Evolutionary conservation across 2,113 vertebrate species (phyloP).

Genomic region (Actenoides lindsayi): DNA sequence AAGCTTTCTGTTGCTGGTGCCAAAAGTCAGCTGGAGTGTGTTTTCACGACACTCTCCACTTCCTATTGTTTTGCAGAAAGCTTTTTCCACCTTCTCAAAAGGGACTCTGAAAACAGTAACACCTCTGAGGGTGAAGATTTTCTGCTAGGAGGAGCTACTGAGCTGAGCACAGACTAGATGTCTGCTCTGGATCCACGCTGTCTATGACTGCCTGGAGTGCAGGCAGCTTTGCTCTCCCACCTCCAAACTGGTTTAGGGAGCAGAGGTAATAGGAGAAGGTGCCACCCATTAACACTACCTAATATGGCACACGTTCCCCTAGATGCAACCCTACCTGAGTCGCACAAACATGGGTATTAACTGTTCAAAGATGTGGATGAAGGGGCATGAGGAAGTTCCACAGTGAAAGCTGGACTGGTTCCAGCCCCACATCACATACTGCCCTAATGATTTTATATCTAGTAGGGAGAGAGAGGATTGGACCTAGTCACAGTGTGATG

Average conservation of each 20-base stretch:
- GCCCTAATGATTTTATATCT: neutral
- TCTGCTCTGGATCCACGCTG: neutral
- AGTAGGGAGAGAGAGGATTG: neutral
- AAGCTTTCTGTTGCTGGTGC: conserved; percentile 41
- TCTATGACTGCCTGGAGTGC: neutral
- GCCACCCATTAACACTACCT: conserved; percentile 28
- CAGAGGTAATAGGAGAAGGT: conserved; percentile 46
- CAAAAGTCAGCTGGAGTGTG: conserved; percentile 44
- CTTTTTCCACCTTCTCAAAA: conserved; percentile 74
- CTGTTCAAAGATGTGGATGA: neutral
- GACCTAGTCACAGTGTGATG: neutral
- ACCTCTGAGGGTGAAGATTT: conserved; percentile 65
- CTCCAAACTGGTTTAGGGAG: neutral
- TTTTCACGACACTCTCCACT: conserved; percentile 50
- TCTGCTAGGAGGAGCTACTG: conserved; percentile 66
- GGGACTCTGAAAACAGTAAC: conserved; percentile 60
- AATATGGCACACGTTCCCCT: neutral
- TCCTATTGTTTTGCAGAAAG: conserved; percentile 58
- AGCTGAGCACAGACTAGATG: conserved; percentile 27
- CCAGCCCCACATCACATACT: conserved; percentile 24
- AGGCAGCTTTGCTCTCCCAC: neutral
- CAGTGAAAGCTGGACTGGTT: neutral
- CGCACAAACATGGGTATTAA: neutral
- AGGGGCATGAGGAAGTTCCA: neutral
- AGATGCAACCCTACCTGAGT: neutral